These are phyloP conservation scores for Aegithalos caudatus DNA, from an alignment of 2,113 vertebrate genomes.

Conservation along the genomic window DNA sequence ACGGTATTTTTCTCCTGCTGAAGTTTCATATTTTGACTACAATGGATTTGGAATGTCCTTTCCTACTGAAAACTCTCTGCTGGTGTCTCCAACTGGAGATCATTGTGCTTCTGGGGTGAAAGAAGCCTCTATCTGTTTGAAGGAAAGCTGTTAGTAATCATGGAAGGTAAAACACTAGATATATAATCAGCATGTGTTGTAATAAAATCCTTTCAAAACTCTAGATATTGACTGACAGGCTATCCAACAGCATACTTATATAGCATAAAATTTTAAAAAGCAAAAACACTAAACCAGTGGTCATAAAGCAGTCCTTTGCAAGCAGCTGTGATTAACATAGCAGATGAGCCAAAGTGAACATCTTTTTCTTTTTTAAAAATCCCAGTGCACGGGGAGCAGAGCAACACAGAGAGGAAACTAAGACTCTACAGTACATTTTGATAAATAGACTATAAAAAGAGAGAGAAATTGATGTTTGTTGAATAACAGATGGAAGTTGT, in stretches of 20 bases:
- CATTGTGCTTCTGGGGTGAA: neutral
- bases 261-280: neutral
- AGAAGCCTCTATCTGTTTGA: neutral
- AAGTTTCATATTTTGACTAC: neutral
- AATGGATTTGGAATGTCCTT: neutral
- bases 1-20: neutral
- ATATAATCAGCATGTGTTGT: neutral
- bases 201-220: neutral
- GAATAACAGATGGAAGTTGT: neutral
- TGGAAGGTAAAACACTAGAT: neutral
- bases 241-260: neutral
- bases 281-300: neutral
- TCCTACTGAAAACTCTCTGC: neutral
- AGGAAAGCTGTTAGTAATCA: neutral
- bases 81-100: neutral
- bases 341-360: neutral
- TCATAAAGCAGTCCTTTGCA: neutral
- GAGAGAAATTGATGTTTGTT: neutral
- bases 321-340: neutral
- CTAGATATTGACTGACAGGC: neutral
- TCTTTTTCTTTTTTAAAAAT: neutral
- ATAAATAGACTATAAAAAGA: neutral
- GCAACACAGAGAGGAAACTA: neutral
- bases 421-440: neutral
- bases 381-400: neutral